Evolutionary conservation across 2,113 vertebrate species (phyloP).

Genomic region (Oenanthe melanoleuca): DNA sequence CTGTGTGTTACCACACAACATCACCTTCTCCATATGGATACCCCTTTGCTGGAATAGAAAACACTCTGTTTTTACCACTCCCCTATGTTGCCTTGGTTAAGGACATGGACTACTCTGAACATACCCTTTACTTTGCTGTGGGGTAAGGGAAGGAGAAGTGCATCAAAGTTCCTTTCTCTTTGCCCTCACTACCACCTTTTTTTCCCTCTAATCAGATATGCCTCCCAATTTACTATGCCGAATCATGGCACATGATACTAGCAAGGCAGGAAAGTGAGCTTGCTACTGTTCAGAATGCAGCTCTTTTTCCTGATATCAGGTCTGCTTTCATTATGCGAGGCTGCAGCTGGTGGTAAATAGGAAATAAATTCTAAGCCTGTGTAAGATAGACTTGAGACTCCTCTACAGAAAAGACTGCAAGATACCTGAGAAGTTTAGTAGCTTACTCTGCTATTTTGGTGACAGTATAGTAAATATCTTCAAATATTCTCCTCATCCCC

Average conservation of each 20-base stretch:
- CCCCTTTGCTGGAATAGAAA: neutral
- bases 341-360: constrained; percentile 19
- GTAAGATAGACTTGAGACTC: constrained; percentile 46
- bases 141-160: neutral
- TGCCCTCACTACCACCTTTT: neutral
- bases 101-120: neutral
- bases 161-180: neutral
- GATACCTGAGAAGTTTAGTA: constrained; percentile 64
- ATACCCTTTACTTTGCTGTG: neutral
- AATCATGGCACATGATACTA: neutral
- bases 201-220: neutral
- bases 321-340: neutral
- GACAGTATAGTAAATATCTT: constrained; percentile 65
- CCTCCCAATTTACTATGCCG: neutral
- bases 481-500: neutral
- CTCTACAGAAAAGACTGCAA: constrained; percentile 58
- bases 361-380: constrained; percentile 49
- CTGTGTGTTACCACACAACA: neutral
- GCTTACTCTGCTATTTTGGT: constrained; percentile 56
- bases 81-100: neutral
- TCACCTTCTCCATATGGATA: neutral
- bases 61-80: neutral
- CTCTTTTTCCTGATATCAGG: neutral
- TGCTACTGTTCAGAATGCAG: neutral
- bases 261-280: neutral